A percentile compares a stretch with the other conserved stretches of the same genome.
phyloP scores from a whole-genome alignment of 2,113 vertebrate species.

The Neotragus pygmaeus region DNA sequence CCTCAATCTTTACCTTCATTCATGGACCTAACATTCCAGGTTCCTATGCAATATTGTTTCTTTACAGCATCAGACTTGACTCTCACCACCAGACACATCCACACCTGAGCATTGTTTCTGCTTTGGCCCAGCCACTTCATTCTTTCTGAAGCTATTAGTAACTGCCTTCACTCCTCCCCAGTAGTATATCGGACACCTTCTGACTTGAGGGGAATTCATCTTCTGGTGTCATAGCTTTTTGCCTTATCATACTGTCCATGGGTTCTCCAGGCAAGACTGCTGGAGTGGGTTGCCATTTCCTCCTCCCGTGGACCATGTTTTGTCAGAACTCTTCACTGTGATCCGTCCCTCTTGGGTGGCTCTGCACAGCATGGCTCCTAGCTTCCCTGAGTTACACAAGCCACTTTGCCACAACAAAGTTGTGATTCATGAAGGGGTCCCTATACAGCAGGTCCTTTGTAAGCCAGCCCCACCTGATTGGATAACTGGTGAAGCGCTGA shows the following conservation, averaged over 20 bases:
- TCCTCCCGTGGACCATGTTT: not conserved
- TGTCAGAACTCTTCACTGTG: not conserved
- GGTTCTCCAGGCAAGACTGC: not conserved
- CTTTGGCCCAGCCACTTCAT: not conserved
- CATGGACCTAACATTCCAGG: not conserved
- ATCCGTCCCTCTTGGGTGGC: not conserved
- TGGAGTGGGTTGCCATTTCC: not conserved
- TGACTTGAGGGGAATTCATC: not conserved
- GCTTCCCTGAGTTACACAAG: not conserved
- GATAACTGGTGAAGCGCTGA: not conserved
- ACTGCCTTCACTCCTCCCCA: not conserved
- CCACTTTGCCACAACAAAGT: not conserved
- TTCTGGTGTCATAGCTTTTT: not conserved
- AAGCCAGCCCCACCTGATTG: not conserved
- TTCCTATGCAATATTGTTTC: not conserved
- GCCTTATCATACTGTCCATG: not conserved
- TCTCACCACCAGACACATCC: not conserved
- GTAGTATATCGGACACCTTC: not conserved
- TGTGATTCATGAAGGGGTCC: not conserved
- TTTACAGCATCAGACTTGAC: not conserved
- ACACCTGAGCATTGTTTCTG: not conserved
- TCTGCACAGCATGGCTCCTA: not conserved
- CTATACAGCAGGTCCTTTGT: not conserved
- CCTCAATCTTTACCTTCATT: not conserved
- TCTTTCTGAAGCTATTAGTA: not conserved